Percentiles rank a stretch among this genome's conserved stretches.
Conservation (phyloP, 1,140 invertebrate genomes). For the Zaprionus camerounensis region DNA sequence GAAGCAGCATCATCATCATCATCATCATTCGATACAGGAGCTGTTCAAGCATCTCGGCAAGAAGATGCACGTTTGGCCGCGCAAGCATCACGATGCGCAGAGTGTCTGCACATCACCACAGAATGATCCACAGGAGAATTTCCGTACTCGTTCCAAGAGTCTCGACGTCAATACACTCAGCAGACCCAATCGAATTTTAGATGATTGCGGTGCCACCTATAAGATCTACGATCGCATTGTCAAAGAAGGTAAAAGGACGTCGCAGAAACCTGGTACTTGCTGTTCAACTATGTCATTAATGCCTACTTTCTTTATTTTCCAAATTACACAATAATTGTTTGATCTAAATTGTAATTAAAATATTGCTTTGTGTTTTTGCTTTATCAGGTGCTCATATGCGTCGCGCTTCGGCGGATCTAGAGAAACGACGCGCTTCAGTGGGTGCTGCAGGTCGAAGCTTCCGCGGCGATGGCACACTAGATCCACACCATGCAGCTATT, state of each 20-base stretch:
- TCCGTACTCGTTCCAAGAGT: conserved; percentile 90
- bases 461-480: conserved; percentile 86
- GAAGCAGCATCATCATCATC: conserved; percentile 84
- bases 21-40: conserved; percentile 89
- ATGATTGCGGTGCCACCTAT: conserved; percentile 92
- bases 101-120: conserved; percentile 84
- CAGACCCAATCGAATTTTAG: conserved; percentile 84
- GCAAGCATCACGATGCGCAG: conserved; percentile 85
- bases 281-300: conserved; percentile 27
- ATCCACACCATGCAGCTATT: conserved; percentile 94
- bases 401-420: conserved; percentile 90
- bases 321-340: background rate
- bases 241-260: conserved; percentile 88
- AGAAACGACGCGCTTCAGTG: conserved; percentile 89
- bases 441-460: conserved; percentile 86
- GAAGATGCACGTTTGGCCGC: conserved; percentile 87
- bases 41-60: conserved; percentile 89
- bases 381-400: conserved; percentile 88
- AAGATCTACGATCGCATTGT: conserved; percentile 92
- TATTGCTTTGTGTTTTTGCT: conserved; percentile 13
- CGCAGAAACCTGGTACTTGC: conserved; percentile 65
- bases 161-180: conserved; percentile 88
- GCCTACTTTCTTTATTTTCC: background rate
- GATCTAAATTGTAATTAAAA: background rate
- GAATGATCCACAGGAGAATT: conserved; percentile 87